Evolutionary conservation across 2,113 vertebrate genomes (phyloP), one percentile per base, ranked within the genome.

Genomic region (Penelope pileata): DNA sequence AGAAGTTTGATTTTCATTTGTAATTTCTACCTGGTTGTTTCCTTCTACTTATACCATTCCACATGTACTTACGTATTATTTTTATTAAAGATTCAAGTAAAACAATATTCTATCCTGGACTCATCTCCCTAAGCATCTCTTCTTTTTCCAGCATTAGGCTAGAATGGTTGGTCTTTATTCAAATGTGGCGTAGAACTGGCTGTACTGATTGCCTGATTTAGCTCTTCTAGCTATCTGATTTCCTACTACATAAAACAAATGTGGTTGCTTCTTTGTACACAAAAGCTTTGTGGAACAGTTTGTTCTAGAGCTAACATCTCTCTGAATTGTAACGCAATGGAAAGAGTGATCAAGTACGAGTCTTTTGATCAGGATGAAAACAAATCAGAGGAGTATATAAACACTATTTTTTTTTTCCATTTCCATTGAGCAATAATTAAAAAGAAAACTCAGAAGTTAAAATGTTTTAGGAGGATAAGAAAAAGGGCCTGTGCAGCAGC

Each of bases 151-250:
- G 5, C 34, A 24, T 93, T 66, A 38, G 36, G 26, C 83, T 87
- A 42, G 27, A 83, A 45, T 4, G 16, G 27, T 83, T 93, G 29
- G 36, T 80, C 45, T 30, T 56, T 86, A 64, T 92, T 73, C 75
- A 88, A 86, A 79, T 23, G 34, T 76, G 7, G 7, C 72, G 94
- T 92, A 93, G 53, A 63, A 63, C 34, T 83, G 77, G 40, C 51
- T 86, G 16, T 53, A 72, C 64, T 94, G 77, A 59, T 88, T 93
- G 74, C 22, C 69, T 81, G 54, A 67, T 88, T 96, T 90, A 51
- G 36, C 64, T 77, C 34, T 92, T 90, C 77, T 86, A 84, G 66
- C 73, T 90, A 6, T 54, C 21, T 69, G 66, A 48, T 85, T 70
- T 93, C 34, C 54, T 90, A 1, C 34, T 90, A n/a, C 7, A 9